Conservation (phyloP, 2,888 invertebrate genomes). For the Drosophila kuntzei region DNA sequence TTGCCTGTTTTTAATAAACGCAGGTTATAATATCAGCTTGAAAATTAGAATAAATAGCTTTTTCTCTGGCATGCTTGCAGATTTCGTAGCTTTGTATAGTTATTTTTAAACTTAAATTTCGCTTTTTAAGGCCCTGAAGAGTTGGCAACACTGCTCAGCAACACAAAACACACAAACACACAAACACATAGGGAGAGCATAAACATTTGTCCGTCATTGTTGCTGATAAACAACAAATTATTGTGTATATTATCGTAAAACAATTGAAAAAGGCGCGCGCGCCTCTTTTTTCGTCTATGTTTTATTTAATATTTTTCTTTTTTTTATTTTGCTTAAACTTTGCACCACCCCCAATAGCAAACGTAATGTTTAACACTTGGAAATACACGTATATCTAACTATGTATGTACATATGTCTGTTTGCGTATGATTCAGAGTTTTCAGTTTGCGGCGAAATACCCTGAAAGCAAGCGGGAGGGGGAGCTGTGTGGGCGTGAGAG, state of each 20-base stretch:
- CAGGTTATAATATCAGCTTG: too few relatives aligned
- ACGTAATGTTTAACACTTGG: conserved; percentile 41
- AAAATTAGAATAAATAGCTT: too few relatives aligned
- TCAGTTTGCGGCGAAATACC: conserved; percentile 58
- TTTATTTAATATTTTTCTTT: conserved; percentile 9
- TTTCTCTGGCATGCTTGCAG: too few relatives aligned
- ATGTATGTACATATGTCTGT: neutral
- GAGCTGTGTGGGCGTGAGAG: neutral
- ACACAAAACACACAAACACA: neutral
- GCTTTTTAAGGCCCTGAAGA: too few relatives aligned
- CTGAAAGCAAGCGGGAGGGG: neutral
- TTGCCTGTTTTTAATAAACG: too few relatives aligned
- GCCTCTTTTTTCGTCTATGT: conserved; percentile 31
- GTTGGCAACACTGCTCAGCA: too few relatives aligned
- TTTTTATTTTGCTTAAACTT: conserved; percentile 55
- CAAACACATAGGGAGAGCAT: conserved; percentile 4
- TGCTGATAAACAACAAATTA: conserved; percentile 65
- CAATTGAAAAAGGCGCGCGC: conserved; percentile 63
- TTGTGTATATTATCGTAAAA: conserved; percentile 53
- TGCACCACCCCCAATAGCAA: conserved; percentile 53
- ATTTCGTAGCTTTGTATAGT: too few relatives aligned
- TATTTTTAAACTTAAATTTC: too few relatives aligned
- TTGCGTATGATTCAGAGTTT: conserved; percentile 63
- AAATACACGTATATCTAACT: neutral
- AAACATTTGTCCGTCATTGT: conserved; percentile 56